phyloP scores from a whole-genome alignment of 2,888 invertebrate species.

The Melipona beecheii region DNA sequence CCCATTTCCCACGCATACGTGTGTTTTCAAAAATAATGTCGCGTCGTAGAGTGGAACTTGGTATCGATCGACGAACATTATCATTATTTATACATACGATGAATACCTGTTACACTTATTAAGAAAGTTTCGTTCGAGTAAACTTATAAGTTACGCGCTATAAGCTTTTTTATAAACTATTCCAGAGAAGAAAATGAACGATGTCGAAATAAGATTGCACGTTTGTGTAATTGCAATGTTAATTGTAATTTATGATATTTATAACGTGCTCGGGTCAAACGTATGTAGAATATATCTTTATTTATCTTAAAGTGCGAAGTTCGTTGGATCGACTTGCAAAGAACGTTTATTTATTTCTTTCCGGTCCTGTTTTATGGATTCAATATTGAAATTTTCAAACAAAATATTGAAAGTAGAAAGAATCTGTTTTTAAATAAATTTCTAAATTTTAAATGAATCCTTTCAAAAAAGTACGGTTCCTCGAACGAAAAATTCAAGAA shows the following conservation, averaged over 20 bases:
- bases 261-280: background rate
- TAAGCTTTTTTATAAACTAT: background rate
- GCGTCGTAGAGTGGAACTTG: background rate
- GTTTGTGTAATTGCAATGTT: background rate
- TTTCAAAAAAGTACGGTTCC: background rate
- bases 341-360: background rate
- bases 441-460: background rate
- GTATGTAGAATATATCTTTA: background rate
- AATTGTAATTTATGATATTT: background rate
- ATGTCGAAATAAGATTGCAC: background rate
- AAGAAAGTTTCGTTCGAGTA: background rate
- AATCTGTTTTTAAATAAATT: background rate
- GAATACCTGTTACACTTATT: background rate
- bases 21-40: background rate
- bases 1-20: background rate
- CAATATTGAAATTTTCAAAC: background rate
- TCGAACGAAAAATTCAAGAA: background rate
- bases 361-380: background rate
- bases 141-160: background rate
- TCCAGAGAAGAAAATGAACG: background rate
- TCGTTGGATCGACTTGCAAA: background rate
- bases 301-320: background rate
- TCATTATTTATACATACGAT: background rate
- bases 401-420: no score
- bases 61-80: background rate